Base-by-base conservation (phyloP, 2,888 invertebrate genomes). In the Nudaria mundana region DNA sequence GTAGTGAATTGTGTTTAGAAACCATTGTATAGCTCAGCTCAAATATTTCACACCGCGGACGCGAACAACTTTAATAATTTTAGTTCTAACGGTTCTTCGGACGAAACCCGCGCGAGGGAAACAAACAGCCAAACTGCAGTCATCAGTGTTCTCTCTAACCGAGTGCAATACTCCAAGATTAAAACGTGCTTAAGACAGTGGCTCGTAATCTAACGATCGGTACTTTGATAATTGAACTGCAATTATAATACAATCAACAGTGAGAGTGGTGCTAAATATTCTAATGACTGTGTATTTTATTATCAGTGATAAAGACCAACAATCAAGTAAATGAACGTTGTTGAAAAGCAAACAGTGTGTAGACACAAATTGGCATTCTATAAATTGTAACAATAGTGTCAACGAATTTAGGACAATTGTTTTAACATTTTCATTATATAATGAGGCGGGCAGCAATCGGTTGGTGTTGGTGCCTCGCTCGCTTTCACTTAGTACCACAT, bases 361-460 rank as follows among this genome's bases (percentile, higher is more conserved):
- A 52, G 35, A 44, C 33, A 40, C 32, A 40, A 40, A 47, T 48
- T 34, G 33, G 45, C 46, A 49, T 46, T 41, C 35, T 33, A 44
- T 40, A 45, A 52, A 63, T 70, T 70, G 40, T 28, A 72, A 71
- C 70, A 73, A 68, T 63, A 56, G 56, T 60, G 63, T 62, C 66
- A 69, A 58, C 64, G 72, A 73, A 80, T 84, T 82, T 71, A 76
- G 82, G 75, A 72, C 82, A 75, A 76, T 79, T 76, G 81, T 75
- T 81, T 83, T 81, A 70, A 82, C 79, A 81, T 81, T n/a, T n/a
- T 84, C 83, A 81, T 86, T 87, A 85, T 75, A 81, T 86, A 87
- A 87, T 78, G 82, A 81, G 67, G 62, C 71, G 71, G 66, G 70
- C 74, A 70, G 61, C 75, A 74, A 69, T 71, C 74, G 68, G 63